Percentiles rank a stretch among this genome's conserved stretches.
These are phyloP conservation scores for Eublepharis macularius DNA, from an alignment of 2,113 vertebrate species.

Conservation along the genomic window DNA sequence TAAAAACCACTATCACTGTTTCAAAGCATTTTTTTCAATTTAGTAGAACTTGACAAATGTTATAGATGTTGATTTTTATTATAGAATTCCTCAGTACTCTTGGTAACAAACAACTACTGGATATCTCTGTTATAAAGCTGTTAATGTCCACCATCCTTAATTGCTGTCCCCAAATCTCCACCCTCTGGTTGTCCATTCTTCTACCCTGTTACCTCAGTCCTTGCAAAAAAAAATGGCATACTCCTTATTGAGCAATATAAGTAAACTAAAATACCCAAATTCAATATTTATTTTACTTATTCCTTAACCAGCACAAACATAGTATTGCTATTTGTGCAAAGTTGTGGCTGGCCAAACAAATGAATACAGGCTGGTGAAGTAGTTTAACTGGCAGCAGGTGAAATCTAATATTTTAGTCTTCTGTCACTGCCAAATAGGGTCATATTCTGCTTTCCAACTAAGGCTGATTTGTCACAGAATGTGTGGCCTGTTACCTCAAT, in stretches of 20 bases:
- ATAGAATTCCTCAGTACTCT: not conserved
- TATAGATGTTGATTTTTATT: not conserved
- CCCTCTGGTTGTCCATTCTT: not conserved
- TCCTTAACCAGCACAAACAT: not conserved
- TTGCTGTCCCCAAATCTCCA: not conserved
- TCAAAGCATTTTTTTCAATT: not conserved
- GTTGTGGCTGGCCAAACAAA: constrained; percentile 46
- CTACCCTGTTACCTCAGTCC: not conserved
- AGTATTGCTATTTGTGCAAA: constrained; percentile 41
- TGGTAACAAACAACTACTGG: not conserved
- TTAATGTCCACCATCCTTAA: not conserved
- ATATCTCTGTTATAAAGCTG: not conserved
- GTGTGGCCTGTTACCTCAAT: constrained; percentile 57
- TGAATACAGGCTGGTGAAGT: constrained; percentile 33
- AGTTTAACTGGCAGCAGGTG: constrained; percentile 58
- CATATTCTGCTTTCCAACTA: constrained; percentile 40
- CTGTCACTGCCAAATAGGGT: constrained; percentile 46
- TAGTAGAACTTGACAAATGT: not conserved
- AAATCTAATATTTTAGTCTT: constrained; percentile 54
- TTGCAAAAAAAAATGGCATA: not conserved
- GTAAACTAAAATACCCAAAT: not conserved
- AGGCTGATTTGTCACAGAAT: constrained; percentile 59
- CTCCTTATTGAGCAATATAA: not conserved
- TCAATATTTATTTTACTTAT: not conserved
- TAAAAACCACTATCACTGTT: too few relatives aligned